Percentiles rank a stretch among this genome's conserved stretches.
phyloP scores from a whole-genome alignment of 2,113 vertebrate genomes.

The Numida meleagris region DNA sequence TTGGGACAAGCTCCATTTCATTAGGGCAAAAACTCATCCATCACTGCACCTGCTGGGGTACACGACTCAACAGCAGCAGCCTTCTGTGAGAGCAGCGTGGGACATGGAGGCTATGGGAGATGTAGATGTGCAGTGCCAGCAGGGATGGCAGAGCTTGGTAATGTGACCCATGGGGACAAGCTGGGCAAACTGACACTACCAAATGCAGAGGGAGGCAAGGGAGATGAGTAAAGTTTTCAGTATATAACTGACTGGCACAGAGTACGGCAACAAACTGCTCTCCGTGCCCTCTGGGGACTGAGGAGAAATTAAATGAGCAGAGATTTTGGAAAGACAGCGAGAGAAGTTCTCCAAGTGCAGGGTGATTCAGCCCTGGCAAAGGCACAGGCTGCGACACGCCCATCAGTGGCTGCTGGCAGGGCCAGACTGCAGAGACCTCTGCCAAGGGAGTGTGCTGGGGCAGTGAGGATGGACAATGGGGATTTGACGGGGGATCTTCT shows the following conservation, averaged over 20 bases:
- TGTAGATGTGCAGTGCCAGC: fast-evolving
- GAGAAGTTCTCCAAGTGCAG: background rate
- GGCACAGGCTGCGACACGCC: background rate
- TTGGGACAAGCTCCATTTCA: background rate
- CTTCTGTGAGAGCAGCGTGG: background rate
- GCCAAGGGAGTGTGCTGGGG: background rate
- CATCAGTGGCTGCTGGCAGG: background rate
- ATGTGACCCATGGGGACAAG: background rate
- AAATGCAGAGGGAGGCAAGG: background rate
- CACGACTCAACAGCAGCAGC: fast-evolving
- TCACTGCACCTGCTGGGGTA: too few relatives aligned
- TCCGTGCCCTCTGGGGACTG: background rate
- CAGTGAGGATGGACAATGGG: background rate
- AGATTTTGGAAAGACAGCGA: background rate
- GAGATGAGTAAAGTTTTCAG: background rate
- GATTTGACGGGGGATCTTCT: background rate
- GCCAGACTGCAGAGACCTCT: background rate
- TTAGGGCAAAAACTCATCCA: background rate
- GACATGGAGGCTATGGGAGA: background rate
- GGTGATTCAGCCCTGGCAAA: background rate
- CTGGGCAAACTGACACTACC: background rate
- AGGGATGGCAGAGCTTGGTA: background rate
- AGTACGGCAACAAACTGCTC: background rate
- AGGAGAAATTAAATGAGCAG: background rate
- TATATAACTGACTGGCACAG: background rate